A percentile compares a stretch with the other conserved stretches of the same genome.
These are phyloP conservation scores for rabbit (Oryctolagus cuniculus) DNA, from an alignment of 2,113 vertebrate genomes.

Conservation along the genomic window DNA sequence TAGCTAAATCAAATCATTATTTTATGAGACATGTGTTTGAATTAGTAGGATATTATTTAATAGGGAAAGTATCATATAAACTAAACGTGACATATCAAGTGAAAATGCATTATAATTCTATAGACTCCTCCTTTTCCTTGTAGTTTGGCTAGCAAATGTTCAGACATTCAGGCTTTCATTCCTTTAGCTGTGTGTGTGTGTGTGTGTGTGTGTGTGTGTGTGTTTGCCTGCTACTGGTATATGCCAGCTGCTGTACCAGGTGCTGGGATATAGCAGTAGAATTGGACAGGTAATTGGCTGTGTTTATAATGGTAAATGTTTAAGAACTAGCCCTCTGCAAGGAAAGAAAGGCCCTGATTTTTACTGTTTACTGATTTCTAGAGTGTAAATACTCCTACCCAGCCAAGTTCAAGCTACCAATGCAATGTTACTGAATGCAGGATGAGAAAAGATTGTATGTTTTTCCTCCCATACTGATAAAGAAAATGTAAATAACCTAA, in stretches of 20 bases:
- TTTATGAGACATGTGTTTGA: constrained; percentile 71
- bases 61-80: constrained; percentile 39
- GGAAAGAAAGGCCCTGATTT: neutral
- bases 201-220: too few species aligned
- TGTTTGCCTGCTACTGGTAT: rapidly evolving
- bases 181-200: neutral
- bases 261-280: rapidly evolving
- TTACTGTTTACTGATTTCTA: neutral
- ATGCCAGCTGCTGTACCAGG: too few species aligned
- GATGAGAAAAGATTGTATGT: neutral
- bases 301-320: neutral
- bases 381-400: neutral
- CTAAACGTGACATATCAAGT: constrained; percentile 23
- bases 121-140: constrained; percentile 63
- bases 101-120: constrained; percentile 56
- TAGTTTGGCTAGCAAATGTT: constrained; percentile 68
- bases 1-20: constrained; percentile 69
- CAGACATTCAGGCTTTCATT: neutral
- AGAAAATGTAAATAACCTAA: neutral
- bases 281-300: neutral
- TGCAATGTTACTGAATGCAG: neutral
- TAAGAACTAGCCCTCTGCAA: neutral
- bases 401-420: neutral
- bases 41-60: constrained; percentile 80
- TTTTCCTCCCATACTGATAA: neutral